A percentile compares a stretch with the other conserved stretches of the same genome.
These are phyloP conservation scores for human DNA, from an alignment of 2,113 vertebrate genomes.

Conservation along the genomic window GRCh38 chr7:56765501-56766000, in stretches of 20 bases:
- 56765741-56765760: neutral
- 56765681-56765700: neutral
- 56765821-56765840: too few species aligned
- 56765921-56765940: neutral
- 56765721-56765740: neutral
- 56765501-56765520: too few species aligned
- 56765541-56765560: too few species aligned
- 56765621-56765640: too few species aligned
- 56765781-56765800: neutral
- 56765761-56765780: neutral
- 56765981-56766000: neutral
- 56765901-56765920: neutral
- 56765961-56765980: neutral
- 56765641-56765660: constrained; percentile 18
- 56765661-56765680: constrained; percentile 16
- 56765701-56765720: neutral
- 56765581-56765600: too few species aligned
- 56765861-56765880: neutral
- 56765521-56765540: too few species aligned
- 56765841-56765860: neutral
- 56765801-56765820: neutral
- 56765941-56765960: neutral
- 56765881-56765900: neutral
- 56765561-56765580: too few species aligned
- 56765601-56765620: too few species aligned